Conservation (phyloP, 2,797 vertebrate species). For the Pteronotus mesoamericanus region DNA sequence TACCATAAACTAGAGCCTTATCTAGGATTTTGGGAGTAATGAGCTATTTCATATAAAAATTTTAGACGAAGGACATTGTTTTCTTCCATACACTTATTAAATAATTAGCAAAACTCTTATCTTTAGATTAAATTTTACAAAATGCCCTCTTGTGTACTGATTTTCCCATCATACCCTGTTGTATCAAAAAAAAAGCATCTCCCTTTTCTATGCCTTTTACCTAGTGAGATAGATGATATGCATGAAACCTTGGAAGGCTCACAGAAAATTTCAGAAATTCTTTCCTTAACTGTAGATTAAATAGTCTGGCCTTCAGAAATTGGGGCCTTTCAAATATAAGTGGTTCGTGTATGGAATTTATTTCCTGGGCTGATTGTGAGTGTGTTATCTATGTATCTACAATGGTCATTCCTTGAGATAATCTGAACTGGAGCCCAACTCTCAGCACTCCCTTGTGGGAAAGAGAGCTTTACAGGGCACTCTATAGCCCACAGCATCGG, state of each 20-base stretch:
- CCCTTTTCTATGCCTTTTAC: not conserved
- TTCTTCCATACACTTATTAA: not conserved
- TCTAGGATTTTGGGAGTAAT: not conserved
- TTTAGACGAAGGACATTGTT: not conserved
- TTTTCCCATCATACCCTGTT: not conserved
- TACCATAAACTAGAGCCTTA: not conserved
- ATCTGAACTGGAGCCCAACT: not conserved
- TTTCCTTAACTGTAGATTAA: not conserved
- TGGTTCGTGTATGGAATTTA: not conserved
- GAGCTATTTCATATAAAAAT: not conserved
- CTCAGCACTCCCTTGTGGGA: not conserved
- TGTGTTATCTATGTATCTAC: not conserved
- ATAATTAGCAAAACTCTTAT: not conserved
- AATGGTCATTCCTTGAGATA: not conserved
- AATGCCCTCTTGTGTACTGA: not conserved
- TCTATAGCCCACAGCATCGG: not conserved
- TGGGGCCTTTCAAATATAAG: conserved; percentile 15
- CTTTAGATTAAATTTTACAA: conserved; percentile 20
- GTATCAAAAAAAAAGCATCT: not conserved
- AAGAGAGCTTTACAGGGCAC: not conserved
- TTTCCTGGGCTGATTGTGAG: not conserved
- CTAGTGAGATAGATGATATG: not conserved
- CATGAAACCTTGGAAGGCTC: not conserved
- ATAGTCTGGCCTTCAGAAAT: not conserved
- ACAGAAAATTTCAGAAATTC: conserved; percentile 44